Evolutionary conservation across 2,888 invertebrate species (phyloP).

Genomic region (Exephanes ischioxanthus): DNA sequence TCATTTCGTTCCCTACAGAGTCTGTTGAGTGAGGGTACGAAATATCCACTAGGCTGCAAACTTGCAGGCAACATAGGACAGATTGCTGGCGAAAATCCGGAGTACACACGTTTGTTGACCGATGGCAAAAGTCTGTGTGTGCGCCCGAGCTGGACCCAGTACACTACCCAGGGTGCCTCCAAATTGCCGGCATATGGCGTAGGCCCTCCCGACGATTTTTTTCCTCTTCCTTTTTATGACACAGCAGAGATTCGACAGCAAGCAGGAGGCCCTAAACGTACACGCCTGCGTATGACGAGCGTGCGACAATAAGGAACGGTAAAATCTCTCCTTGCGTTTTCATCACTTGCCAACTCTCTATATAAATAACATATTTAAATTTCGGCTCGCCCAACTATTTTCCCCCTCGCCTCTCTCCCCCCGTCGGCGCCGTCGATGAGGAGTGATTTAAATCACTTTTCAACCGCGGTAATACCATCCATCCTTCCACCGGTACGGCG

Average conservation of each 20-base stretch:
- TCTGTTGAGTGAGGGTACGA: slow-evolving; percentile 20
- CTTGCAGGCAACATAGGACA: not conserved
- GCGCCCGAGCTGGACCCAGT: too few relatives aligned
- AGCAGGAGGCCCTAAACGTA: slow-evolving; percentile 8
- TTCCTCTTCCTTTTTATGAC: slow-evolving; percentile 56
- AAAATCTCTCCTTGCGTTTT: slow-evolving; percentile 63
- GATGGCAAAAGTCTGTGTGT: slow-evolving; percentile 5
- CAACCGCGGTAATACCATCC: slow-evolving; percentile 68
- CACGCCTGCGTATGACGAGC: slow-evolving; percentile 11
- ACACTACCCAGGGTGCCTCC: not conserved
- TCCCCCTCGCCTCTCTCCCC: slow-evolving; percentile 24
- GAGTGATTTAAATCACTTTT: slow-evolving; percentile 73
- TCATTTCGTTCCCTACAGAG: slow-evolving; percentile 22
- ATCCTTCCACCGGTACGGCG: slow-evolving; percentile 40
- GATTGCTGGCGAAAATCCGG: slow-evolving; percentile 31
- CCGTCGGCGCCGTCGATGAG: slow-evolving; percentile 44
- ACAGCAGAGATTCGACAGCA: slow-evolving; percentile 35
- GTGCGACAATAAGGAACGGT: slow-evolving; percentile 36
- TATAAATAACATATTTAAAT: slow-evolving; percentile 72
- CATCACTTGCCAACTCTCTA: slow-evolving; percentile 72
- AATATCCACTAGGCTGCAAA: not conserved
- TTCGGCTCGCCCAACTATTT: slow-evolving; percentile 39
- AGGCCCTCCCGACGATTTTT: not conserved
- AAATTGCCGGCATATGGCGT: too few relatives aligned
- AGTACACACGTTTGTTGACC: slow-evolving; percentile 46